A percentile compares a stretch with the other conserved stretches of the same genome.
phyloP scores from a whole-genome alignment of 92 coral and sea anemone genomes.

The Zoanthus sociatus region DNA sequence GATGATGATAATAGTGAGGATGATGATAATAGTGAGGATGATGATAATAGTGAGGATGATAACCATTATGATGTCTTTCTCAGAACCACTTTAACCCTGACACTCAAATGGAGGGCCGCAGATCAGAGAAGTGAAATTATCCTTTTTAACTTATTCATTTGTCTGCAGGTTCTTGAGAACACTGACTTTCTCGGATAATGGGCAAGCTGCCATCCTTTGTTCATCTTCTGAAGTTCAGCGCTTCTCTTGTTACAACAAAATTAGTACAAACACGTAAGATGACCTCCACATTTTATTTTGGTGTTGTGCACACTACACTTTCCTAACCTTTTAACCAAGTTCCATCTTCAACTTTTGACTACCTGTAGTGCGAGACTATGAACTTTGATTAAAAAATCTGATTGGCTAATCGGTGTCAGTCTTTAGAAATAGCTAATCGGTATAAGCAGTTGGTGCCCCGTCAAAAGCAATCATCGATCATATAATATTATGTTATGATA shows the following conservation, averaged over 20 bases:
- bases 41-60: neutral
- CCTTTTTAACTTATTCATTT: neutral
- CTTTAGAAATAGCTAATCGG: no score
- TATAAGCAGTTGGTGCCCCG: no score
- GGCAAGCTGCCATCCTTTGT: constrained; percentile 90
- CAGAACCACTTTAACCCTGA: no score
- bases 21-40: neutral
- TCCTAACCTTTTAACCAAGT: no score
- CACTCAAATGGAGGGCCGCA: no score
- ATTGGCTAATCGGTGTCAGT: no score
- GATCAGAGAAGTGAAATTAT: no score
- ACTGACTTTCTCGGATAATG: constrained; percentile 86
- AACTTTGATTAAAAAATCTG: no score
- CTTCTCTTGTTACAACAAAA: constrained; percentile 70
- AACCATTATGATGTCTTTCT: neutral
- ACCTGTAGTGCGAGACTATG: no score
- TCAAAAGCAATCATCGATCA: no score
- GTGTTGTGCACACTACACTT: neutral
- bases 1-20: neutral
- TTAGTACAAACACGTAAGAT: constrained; percentile 37
- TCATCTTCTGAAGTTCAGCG: constrained; percentile 94
- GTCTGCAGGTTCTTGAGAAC: constrained; percentile 79
- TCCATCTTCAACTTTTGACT: no score
- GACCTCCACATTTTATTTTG: neutral
- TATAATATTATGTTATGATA: no score